phyloP scores from a whole-genome alignment of 1,140 invertebrate species.

The Ostrea denselamellosa region DNA sequence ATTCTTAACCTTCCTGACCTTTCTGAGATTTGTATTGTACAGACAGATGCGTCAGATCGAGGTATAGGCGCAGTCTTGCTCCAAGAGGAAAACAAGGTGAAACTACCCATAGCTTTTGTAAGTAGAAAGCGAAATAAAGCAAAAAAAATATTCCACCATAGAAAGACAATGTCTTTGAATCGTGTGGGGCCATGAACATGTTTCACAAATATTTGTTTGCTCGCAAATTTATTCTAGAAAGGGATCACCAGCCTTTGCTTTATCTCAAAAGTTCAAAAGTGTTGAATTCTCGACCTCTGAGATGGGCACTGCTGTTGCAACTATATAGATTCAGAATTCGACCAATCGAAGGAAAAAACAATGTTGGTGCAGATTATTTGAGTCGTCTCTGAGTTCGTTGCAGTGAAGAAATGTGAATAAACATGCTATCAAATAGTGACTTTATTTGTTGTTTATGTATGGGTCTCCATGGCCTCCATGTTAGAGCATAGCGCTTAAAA shows the following conservation, averaged over 20 bases:
- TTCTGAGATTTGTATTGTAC: background rate
- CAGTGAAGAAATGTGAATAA: background rate
- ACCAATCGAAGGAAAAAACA: background rate
- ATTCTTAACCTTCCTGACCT: constrained; percentile 24
- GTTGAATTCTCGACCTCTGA: constrained; percentile 7
- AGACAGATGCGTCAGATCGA: constrained; percentile 10
- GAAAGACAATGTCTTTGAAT: background rate
- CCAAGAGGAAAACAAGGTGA: background rate
- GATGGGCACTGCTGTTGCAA: constrained; percentile 29
- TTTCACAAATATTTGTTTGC: constrained; percentile 18
- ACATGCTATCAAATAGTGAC: background rate
- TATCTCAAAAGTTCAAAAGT: background rate
- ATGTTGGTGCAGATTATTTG: constrained; percentile 38
- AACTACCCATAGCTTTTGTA: background rate
- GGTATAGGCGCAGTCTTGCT: constrained; percentile 4
- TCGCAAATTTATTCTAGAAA: constrained; percentile 17
- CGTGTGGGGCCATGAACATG: background rate
- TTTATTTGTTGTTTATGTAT: background rate
- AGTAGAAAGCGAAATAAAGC: constrained; percentile 14
- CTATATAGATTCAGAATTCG: background rate
- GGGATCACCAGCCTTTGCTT: constrained; percentile 10
- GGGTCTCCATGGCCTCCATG: no score
- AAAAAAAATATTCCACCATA: background rate
- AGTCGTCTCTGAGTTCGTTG: background rate
- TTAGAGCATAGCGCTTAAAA: no score